Conservation (phyloP, 2,113 vertebrate species). For the Ochotona princeps region DNA sequence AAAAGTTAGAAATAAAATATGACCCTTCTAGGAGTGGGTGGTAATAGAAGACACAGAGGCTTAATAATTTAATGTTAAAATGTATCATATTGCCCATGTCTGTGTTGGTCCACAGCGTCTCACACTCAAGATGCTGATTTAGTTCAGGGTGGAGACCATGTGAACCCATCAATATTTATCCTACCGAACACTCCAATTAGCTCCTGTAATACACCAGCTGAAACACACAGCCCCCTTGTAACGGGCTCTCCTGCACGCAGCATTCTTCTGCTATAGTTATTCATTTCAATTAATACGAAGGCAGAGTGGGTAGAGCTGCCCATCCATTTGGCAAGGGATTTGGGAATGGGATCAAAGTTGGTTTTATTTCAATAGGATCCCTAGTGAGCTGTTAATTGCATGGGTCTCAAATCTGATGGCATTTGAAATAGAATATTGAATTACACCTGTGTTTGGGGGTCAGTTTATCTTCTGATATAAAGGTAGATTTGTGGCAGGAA, state of each 20-base stretch:
- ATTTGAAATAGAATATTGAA: constrained; percentile 81
- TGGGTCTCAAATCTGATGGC: constrained; percentile 71
- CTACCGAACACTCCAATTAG: constrained; percentile 51
- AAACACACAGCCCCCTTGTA: constrained; percentile 43
- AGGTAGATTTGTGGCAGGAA: constrained; percentile 65
- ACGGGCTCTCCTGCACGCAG: background rate
- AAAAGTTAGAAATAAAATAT: constrained; percentile 57
- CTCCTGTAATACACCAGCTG: constrained; percentile 58
- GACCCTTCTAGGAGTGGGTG: background rate
- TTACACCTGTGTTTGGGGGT: constrained; percentile 74
- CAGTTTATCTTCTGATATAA: constrained; percentile 77
- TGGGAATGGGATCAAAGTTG: constrained; percentile 72
- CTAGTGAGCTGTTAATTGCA: constrained; percentile 76
- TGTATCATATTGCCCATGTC: background rate
- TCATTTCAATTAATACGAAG: constrained; percentile 58
- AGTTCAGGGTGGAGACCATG: constrained; percentile 8
- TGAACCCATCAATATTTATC: constrained; percentile 49
- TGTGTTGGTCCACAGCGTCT: constrained; percentile 20
- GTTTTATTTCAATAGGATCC: constrained; percentile 69
- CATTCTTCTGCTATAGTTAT: constrained; percentile 48
- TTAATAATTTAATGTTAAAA: constrained; percentile 48
- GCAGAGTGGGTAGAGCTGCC: constrained; percentile 53
- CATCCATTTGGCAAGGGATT: constrained; percentile 55
- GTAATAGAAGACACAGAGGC: constrained; percentile 35
- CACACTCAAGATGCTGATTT: constrained; percentile 9